phyloP scores from a whole-genome alignment of 1,140 invertebrate genomes.

The Arctopsyche grandis region DNA sequence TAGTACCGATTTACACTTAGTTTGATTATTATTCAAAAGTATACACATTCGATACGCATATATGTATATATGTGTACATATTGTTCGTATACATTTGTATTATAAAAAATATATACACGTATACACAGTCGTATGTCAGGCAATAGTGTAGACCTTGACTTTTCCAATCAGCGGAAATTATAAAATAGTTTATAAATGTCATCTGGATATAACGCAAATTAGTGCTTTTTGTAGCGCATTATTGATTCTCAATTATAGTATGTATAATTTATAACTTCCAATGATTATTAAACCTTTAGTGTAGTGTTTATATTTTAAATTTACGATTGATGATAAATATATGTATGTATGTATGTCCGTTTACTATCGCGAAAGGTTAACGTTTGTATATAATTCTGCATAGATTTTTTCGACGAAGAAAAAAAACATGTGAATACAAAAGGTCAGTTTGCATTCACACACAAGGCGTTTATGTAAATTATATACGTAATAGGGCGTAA shows the following conservation, averaged over 20 bases:
- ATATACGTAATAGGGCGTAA: not conserved
- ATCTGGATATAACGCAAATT: not conserved
- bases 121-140: too few relatives aligned
- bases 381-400: not conserved
- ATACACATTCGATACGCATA: not conserved
- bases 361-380: not conserved
- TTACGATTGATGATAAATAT: not conserved
- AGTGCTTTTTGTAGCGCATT: too few relatives aligned
- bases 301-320: not conserved
- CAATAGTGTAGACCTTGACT: not conserved
- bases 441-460: slow-evolving; percentile 10
- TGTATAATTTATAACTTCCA: too few relatives aligned
- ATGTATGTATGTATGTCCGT: not conserved
- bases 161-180: slow-evolving; percentile 3
- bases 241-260: too few relatives aligned
- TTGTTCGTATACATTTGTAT: too few relatives aligned
- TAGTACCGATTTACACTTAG: slow-evolving; percentile 24
- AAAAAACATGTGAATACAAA: slow-evolving; percentile 1
- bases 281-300: too few relatives aligned
- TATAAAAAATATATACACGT: too few relatives aligned
- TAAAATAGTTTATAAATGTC: not conserved
- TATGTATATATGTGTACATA: not conserved
- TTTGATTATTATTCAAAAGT: slow-evolving; percentile 14
- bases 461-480: not conserved
- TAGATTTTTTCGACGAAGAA: not conserved